Evolutionary conservation across 2,797 vertebrate species (phyloP), one percentile per base, ranked within the genome.

Genomic region (Coregonus suidteri): DNA sequence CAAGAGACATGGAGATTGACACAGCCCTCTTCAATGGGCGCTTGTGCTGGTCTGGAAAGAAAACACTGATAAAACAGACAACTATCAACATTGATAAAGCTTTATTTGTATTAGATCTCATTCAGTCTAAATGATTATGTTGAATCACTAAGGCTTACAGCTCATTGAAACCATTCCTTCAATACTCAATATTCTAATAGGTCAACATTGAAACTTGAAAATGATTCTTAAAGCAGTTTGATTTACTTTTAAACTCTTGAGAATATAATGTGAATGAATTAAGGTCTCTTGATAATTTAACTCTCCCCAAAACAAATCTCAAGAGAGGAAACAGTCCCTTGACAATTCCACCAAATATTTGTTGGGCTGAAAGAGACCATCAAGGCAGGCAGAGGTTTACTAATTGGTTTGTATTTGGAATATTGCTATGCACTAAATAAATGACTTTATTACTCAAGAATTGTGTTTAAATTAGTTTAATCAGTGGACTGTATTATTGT

Each of bases 321-420:
- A 14, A 68, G n/a, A 25, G 35, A 56, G 68, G 37, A 77, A 73
- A 77, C 14, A 54, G 53, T 67, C 70, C 47, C 34, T 54, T 47
- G 71, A 78, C 34, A 54, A 30, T n/a, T 25, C 64, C 52, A 62
- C 34, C 15, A 15, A 62, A 41, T 68, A 66, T 73, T 69, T 78
- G 64, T 59, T 69, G 54, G 52, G 34, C 77, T 78, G 51, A 67
- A 64, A 69, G 35, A 47, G 73, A 73, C 14, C 62, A 34, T 71
- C n/a, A 16, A 77, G 75, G 67, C 35, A 41, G 64, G 37, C 30
- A 20, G 30, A 41, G 11, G 37, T 6, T 18, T 71, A 35, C 67
- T 37, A 37, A 68, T 1, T 68, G 34, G 62, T 69, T 75, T 68
- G 25, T 75, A 4, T 31, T 14, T 75, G 6, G 25, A 56, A 18